Percentiles rank a stretch among this genome's conserved stretches.
These are phyloP conservation scores for Austrolebias charrua DNA, from an alignment of 2,797 vertebrate genomes.

Conservation along the genomic window DNA sequence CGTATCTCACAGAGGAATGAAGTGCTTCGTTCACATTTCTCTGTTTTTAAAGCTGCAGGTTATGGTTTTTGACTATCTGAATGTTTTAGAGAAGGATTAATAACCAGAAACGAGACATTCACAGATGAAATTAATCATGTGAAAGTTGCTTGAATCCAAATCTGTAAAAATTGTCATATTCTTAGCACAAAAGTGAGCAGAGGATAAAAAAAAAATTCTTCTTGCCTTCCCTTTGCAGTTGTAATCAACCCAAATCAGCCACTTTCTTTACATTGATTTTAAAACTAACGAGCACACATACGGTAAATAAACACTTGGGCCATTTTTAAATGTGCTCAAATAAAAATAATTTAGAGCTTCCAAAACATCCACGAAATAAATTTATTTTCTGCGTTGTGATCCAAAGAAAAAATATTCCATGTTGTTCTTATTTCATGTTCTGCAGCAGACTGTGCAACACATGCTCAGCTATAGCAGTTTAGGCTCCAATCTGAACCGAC, in stretches of 20 bases:
- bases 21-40: constrained; percentile 26
- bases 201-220: neutral
- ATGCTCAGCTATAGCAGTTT: neutral
- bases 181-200: neutral
- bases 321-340: too few relatives aligned
- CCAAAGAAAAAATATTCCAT: too few relatives aligned
- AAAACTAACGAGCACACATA: too few relatives aligned
- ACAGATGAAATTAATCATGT: constrained; percentile 12
- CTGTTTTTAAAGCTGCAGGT: constrained; percentile 37
- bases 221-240: too few relatives aligned
- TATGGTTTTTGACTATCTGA: constrained; percentile 19
- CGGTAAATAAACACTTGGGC: too few relatives aligned
- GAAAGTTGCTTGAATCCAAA: neutral
- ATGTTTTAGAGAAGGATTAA: constrained; percentile 26
- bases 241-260: too few relatives aligned
- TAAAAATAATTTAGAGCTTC: too few relatives aligned
- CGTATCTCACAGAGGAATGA: constrained; percentile 16
- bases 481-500: neutral
- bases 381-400: too few relatives aligned
- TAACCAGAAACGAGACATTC: constrained; percentile 8
- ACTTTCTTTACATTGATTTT: neutral
- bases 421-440: too few relatives aligned
- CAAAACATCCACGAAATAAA: too few relatives aligned
- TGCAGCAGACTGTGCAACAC: neutral
- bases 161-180: neutral